phyloP scores from a whole-genome alignment of 2,888 invertebrate species.

The Geotrupes spiniger region DNA sequence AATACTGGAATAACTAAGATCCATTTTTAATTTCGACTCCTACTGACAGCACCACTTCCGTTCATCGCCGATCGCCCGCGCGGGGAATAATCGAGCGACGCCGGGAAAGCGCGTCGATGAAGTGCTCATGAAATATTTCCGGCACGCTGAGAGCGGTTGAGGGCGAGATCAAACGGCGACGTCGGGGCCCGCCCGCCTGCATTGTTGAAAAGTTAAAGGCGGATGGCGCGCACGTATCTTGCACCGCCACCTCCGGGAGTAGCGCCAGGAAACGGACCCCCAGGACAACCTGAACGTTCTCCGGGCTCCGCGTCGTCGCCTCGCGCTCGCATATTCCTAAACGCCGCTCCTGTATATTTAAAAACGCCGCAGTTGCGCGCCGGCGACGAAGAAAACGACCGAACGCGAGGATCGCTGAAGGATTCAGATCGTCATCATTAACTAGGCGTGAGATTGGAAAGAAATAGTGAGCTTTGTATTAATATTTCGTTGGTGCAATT shows the following conservation, averaged over 20 bases:
- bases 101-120: conserved; percentile 20
- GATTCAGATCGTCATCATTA: no score
- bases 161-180: conserved; percentile 30
- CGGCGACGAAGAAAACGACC: no score
- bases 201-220: conserved; percentile 31
- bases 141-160: conserved; percentile 28
- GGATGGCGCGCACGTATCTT: conserved; percentile 25
- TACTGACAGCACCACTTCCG: no score
- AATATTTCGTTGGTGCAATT: no score
- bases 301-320: conserved; percentile 25
- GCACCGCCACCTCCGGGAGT: conserved; percentile 30
- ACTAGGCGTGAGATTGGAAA: no score
- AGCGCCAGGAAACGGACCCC: conserved; percentile 31
- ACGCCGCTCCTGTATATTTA: not conserved
- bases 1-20: no score
- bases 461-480: no score
- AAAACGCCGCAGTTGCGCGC: no score
- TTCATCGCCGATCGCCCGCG: no score
- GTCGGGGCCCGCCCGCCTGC: conserved; percentile 26
- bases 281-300: conserved; percentile 31
- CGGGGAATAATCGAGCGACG: no score
- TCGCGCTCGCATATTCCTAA: not conserved
- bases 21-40: no score
- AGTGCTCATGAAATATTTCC: conserved; percentile 31
- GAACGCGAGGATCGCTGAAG: no score